Conservation (phyloP, 2,888 invertebrate genomes). For the Drosophila limbata region DNA sequence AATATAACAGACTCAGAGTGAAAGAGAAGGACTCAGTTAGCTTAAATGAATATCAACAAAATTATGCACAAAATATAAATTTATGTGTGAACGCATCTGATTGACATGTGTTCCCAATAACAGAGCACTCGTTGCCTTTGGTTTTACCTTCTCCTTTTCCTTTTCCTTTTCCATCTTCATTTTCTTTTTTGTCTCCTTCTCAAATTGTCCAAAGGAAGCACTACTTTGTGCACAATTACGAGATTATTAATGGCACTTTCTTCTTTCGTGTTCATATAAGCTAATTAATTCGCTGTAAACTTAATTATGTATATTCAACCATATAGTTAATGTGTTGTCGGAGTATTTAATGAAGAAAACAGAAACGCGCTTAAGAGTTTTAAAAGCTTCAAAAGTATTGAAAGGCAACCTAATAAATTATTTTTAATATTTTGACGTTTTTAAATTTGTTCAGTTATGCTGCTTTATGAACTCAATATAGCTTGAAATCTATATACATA, state of each 20-base stretch:
- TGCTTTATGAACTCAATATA: not conserved
- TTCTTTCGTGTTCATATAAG: not conserved
- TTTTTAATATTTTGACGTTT: too few relatives aligned
- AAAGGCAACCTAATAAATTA: too few relatives aligned
- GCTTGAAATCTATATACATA: too few relatives aligned
- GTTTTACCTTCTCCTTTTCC: not conserved
- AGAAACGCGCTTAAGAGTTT: too few relatives aligned
- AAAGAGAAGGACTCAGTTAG: not conserved
- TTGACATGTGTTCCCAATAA: slow-evolving; percentile 31
- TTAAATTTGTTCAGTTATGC: not conserved
- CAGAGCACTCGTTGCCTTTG: not conserved
- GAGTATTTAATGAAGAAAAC: too few relatives aligned
- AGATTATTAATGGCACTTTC: slow-evolving; percentile 10
- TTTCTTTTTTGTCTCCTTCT: not conserved
- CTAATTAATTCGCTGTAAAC: not conserved
- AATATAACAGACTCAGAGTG: not conserved
- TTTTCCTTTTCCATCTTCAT: not conserved
- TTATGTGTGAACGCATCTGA: slow-evolving; percentile 36
- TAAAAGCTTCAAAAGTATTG: too few relatives aligned
- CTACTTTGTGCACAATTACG: slow-evolving; percentile 9
- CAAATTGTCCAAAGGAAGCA: not conserved
- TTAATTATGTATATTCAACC: not conserved
- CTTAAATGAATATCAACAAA: slow-evolving; percentile 23
- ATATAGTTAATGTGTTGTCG: not conserved
- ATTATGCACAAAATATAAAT: slow-evolving; percentile 34